phyloP scores from a whole-genome alignment of 2,113 vertebrate genomes.

The Chloropsis cyanopogon region DNA sequence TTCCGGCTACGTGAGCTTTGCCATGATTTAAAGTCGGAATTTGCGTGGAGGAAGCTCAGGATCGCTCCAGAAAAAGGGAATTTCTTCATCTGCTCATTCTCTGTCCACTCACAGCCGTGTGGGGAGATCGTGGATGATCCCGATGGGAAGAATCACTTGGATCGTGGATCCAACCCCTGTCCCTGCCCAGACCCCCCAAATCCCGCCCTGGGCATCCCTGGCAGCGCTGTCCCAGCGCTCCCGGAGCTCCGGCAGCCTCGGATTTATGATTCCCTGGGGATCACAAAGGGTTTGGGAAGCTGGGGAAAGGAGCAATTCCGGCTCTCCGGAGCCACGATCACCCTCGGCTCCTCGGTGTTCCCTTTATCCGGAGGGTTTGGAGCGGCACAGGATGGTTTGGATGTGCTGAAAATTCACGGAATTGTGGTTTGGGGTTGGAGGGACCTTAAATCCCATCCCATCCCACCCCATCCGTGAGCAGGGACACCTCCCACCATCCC shows the following conservation, averaged over 20 bases:
- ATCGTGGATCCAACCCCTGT: background rate
- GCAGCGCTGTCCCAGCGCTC: fast-evolving
- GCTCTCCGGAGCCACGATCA: background rate
- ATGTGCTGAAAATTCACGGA: background rate
- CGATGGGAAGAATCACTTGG: background rate
- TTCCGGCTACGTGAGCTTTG: background rate
- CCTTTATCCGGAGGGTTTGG: background rate
- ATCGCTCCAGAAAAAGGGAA: background rate
- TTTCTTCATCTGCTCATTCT: background rate
- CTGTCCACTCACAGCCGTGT: fast-evolving
- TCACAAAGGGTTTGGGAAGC: background rate
- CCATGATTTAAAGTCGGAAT: background rate
- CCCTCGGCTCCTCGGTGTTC: background rate
- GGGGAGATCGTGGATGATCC: background rate
- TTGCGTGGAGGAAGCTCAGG: background rate
- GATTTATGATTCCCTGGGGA: background rate
- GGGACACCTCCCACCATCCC: background rate
- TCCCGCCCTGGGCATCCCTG: background rate
- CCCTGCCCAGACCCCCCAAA: background rate
- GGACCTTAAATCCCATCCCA: background rate
- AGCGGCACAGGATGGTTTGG: fast-evolving
- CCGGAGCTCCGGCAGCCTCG: background rate
- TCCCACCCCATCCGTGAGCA: background rate
- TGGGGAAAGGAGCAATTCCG: background rate
- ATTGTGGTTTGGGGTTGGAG: background rate